Conservation (phyloP, 2,888 invertebrate genomes). For the Ophion slaviceki region DNA sequence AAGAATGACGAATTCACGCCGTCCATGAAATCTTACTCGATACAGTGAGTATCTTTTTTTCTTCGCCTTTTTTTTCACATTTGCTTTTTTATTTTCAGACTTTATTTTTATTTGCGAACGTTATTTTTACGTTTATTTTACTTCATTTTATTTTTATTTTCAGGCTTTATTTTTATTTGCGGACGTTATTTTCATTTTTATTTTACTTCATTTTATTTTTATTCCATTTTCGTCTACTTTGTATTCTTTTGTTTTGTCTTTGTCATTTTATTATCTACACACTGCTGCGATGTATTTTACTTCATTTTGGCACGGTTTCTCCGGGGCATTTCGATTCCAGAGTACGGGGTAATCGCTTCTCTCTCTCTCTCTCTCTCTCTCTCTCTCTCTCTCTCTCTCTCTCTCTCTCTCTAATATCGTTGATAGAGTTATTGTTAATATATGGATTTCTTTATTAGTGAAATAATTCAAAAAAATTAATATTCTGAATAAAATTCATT, state of each 20-base stretch:
- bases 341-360: background rate
- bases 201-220: background rate
- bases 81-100: background rate
- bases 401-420: no score
- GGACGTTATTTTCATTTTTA: background rate
- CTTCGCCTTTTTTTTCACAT: background rate
- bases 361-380: no score
- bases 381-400: no score
- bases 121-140: background rate
- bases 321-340: background rate
- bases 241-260: no score
- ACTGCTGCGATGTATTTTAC: background rate
- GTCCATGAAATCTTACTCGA: conserved; percentile 91
- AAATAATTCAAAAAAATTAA: no score
- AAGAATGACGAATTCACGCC: conserved; percentile 90
- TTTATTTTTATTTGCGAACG: background rate
- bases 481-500: background rate
- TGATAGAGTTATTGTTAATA: no score
- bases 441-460: no score
- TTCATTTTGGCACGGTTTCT: background rate
- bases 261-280: no score
- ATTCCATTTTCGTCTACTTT: background rate
- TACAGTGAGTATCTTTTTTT: conserved; percentile 89
- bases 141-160: background rate
- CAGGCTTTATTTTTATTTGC: background rate